Evolutionary conservation across 2,797 vertebrate species (phyloP).

Genomic region (Borostomias antarcticus): DNA sequence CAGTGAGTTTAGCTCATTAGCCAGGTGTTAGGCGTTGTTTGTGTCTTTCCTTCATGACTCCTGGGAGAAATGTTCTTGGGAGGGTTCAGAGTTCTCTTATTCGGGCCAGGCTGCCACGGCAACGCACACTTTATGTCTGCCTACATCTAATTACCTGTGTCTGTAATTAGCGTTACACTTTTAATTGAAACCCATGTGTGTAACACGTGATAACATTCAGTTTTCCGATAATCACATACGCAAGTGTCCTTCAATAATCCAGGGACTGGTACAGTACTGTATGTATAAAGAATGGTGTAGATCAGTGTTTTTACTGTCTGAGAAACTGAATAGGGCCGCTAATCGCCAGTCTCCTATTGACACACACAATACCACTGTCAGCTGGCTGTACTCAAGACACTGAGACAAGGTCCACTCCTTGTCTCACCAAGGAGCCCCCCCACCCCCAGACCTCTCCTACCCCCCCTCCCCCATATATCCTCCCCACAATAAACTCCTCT

Average conservation of each 20-base stretch:
- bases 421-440: constrained; percentile 45
- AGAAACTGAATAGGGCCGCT: constrained; percentile 50
- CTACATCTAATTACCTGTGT: background rate
- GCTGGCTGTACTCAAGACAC: constrained; percentile 58
- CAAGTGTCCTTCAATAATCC: background rate
- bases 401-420: constrained; percentile 42
- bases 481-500: constrained; percentile 15
- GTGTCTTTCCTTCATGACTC: constrained; percentile 8
- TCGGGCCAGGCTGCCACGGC: background rate
- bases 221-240: constrained; percentile 13
- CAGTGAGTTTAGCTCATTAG: constrained; percentile 8
- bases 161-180: constrained; percentile 18
- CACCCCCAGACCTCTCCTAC: constrained; percentile 28
- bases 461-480: constrained; percentile 35
- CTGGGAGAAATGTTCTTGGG: constrained; percentile 34
- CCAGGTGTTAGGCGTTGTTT: constrained; percentile 23
- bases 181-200: constrained; percentile 1
- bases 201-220: background rate
- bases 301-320: constrained; percentile 23
- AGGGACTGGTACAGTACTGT: constrained; percentile 24
- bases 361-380: constrained; percentile 61
- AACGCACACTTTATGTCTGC: background rate
- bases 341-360: constrained; percentile 61
- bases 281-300: background rate
- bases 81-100: constrained; percentile 22